Percentiles rank a stretch among this genome's conserved stretches.
Conservation (phyloP, 2,113 vertebrate species). For the Elgaria multicarinata region DNA sequence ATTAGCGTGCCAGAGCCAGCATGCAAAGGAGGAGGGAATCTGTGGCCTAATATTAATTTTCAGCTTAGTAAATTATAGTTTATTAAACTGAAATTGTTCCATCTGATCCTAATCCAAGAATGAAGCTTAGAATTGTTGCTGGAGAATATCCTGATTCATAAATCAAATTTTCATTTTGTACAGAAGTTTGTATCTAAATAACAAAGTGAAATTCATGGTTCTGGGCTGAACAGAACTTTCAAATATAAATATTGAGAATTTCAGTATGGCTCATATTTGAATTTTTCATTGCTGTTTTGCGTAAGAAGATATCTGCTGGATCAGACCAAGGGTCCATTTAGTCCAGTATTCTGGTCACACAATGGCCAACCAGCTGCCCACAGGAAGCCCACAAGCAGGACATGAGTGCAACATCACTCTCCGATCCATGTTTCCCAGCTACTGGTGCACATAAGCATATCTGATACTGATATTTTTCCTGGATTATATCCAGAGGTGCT, state of each 20-base stretch:
- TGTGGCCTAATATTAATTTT: neutral
- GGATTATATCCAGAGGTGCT: too few species aligned
- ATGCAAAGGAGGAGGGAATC: neutral
- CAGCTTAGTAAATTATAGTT: neutral
- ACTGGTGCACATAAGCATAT: too few species aligned
- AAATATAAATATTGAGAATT: neutral
- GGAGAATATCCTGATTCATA: neutral
- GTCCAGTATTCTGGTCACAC: too few species aligned
- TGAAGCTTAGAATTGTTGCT: neutral
- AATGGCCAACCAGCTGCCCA: too few species aligned
- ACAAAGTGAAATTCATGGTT: neutral
- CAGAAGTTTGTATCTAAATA: neutral
- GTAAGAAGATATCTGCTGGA: too few species aligned
- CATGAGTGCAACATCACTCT: too few species aligned
- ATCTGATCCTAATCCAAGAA: neutral
- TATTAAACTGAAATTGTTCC: neutral
- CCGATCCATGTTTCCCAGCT: too few species aligned
- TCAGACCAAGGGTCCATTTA: too few species aligned
- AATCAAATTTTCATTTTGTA: neutral
- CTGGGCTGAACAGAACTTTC: neutral
- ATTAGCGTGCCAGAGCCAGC: neutral
- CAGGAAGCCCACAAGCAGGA: too few species aligned
- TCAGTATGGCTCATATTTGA: neutral
- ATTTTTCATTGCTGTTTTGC: neutral
- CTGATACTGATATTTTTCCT: too few species aligned